These are phyloP conservation scores for Gobiocypris rarus DNA, from an alignment of 2,113 vertebrate species.

Conservation along the genomic window DNA sequence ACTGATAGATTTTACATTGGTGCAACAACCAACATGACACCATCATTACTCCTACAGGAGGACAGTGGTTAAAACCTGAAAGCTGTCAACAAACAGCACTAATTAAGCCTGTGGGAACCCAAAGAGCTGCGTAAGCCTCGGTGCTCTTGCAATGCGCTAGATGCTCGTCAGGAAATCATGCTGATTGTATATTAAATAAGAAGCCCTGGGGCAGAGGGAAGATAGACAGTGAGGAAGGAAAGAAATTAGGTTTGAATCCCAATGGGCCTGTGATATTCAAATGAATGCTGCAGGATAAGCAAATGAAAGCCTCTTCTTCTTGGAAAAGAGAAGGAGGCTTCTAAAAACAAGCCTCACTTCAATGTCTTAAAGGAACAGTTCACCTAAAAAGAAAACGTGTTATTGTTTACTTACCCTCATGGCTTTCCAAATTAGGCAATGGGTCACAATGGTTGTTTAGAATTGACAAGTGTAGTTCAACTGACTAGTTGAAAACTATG, in stretches of 20 bases:
- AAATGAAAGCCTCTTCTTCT: constrained; percentile 1
- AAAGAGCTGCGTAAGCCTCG: constrained; percentile 46
- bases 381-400: background rate
- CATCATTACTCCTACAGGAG: constrained; percentile 47
- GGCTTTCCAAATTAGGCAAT: background rate
- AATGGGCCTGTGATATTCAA: constrained; percentile 8
- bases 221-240: constrained; percentile 6
- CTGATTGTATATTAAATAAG: constrained; percentile 58
- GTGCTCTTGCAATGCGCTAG: constrained; percentile 10
- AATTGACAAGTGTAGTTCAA: background rate
- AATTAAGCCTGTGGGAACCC: constrained; percentile 76
- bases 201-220: constrained; percentile 39
- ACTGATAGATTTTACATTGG: constrained; percentile 38
- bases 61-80: constrained; percentile 39
- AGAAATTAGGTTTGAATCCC: constrained; percentile 41
- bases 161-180: constrained; percentile 58
- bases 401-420: background rate
- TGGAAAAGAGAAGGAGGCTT: background rate
- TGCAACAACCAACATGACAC: constrained; percentile 52
- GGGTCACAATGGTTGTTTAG: background rate
- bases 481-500: background rate
- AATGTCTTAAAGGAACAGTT: background rate
- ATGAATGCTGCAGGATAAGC: constrained; percentile 20
- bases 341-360: constrained; percentile 14
- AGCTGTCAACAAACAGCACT: constrained; percentile 59